Conservation (phyloP, 1,140 invertebrate genomes). For the Amphibalanus amphitrite region DNA sequence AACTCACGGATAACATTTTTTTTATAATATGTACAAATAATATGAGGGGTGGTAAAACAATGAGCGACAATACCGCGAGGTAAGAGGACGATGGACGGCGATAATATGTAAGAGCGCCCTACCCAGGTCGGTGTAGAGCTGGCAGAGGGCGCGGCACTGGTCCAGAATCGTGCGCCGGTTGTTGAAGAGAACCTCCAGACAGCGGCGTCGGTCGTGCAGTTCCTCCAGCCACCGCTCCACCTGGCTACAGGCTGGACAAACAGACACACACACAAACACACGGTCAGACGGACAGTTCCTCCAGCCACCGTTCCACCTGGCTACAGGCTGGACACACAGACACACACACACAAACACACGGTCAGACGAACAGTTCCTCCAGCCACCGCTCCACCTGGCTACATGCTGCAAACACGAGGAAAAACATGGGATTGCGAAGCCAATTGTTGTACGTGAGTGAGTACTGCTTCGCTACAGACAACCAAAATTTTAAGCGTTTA, state of each 20-base stretch:
- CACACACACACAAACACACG: background rate
- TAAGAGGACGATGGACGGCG: too few species aligned
- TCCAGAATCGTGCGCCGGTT: conserved; percentile 37
- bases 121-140: conserved; percentile 50
- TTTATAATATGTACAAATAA: too few species aligned
- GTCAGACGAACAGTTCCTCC: too few species aligned
- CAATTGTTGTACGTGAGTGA: too few species aligned
- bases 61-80: too few species aligned
- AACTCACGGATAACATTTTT: too few species aligned
- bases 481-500: too few species aligned
- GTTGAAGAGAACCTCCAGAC: conserved; percentile 41
- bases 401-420: too few species aligned
- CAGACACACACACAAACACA: background rate
- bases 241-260: conserved; percentile 32
- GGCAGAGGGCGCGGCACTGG: conserved; percentile 53
- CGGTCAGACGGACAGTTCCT: conserved; percentile 35
- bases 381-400: too few species aligned
- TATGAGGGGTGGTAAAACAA: too few species aligned
- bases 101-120: conserved; percentile 30
- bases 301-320: conserved; percentile 55
- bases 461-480: too few species aligned
- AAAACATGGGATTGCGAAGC: too few species aligned
- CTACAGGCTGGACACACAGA: conserved; percentile 26
- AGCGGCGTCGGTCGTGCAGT: conserved; percentile 52
- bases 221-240: conserved; percentile 57